Base-by-base conservation (phyloP, 2,888 invertebrate genomes). In the Polydrusus pterygomalis region DNA sequence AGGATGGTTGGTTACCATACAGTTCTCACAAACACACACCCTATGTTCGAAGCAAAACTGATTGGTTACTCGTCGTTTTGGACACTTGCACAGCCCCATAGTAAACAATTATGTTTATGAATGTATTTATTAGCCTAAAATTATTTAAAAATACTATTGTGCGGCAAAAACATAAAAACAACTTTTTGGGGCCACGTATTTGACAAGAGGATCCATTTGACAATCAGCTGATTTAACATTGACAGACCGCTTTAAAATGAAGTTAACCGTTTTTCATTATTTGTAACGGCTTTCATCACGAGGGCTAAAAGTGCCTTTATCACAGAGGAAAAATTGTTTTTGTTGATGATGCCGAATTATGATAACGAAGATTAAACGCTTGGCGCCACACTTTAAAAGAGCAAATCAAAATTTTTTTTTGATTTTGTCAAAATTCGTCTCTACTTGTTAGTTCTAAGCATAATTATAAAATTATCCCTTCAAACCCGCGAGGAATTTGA, bases 41-140 rank as follows among this genome's bases (percentile, higher is more conserved):
- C 98, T 91, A 88, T 99, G 99, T 88, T 99, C 98, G 88, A 98
- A 99, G 89, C 99, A 99, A 90, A 99, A 99, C 87, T 98, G 95
- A 89, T 97, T 99, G 74, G 99, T 99, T 79, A 99, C 97, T 89
- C 95, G 94, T 83, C 96, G 91, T 88, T 98, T 98, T 18, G 98
- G 97, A 89, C 99, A 99, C 88, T 99, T 99, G 89, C 99, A 99
- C 79, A 99, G 90, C 79, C 99, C 99, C 99, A 99, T 99, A 54
- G 20, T 71, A 38, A 25, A 17, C 18, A 30, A 25, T 10, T 47
- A 7, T 65, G 15, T 38, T 49, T 49, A 34, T 49, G 8, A 49
- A 11, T 18, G 17, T 0, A 38, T 15, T 38, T 17, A 11, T 60
- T 18, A 15, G 2, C 5, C 8, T 17, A 38, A 38, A 40, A 5